phyloP scores from a whole-genome alignment of 1,140 invertebrate genomes.

The Heterodera schachtii region DNA sequence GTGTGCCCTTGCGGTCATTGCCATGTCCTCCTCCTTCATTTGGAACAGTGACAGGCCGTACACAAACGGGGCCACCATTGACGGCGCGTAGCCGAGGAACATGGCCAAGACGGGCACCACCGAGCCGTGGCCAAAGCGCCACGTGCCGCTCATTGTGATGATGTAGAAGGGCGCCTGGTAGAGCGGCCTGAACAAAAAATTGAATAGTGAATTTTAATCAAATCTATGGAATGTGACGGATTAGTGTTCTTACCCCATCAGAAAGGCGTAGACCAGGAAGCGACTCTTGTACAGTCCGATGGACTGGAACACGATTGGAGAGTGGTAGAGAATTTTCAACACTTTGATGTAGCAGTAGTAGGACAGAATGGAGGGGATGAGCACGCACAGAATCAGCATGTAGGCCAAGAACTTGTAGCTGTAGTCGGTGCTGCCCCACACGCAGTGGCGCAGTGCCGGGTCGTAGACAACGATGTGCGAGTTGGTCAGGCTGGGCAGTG shows the following conservation, averaged over 20 bases:
- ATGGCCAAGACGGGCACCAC: slow-evolving; percentile 53
- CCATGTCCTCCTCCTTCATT: slow-evolving; percentile 66
- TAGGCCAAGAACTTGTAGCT: slow-evolving; percentile 65
- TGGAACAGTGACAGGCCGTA: slow-evolving; percentile 61
- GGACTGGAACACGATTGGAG: slow-evolving; percentile 63
- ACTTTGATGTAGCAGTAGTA: slow-evolving; percentile 65
- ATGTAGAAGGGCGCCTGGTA: slow-evolving; percentile 63
- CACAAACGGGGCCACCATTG: slow-evolving; percentile 58
- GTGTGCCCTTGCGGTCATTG: slow-evolving; percentile 61
- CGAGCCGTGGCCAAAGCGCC: slow-evolving; percentile 33
- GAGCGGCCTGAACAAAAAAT: slow-evolving; percentile 55
- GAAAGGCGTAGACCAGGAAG: slow-evolving; percentile 62
- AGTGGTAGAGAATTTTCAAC: slow-evolving; percentile 62
- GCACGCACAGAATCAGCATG: slow-evolving; percentile 60
- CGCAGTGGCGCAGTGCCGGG: slow-evolving; percentile 48
- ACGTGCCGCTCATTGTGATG: slow-evolving; percentile 52
- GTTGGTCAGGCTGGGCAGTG: slow-evolving; percentile 63
- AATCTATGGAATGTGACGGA: too few species aligned
- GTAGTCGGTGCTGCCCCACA: slow-evolving; percentile 59
- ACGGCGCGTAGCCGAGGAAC: slow-evolving; percentile 58
- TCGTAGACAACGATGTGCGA: slow-evolving; percentile 64
- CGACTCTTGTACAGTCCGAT: slow-evolving; percentile 64
- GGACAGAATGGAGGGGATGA: slow-evolving; percentile 57
- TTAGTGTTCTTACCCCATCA: slow-evolving; percentile 51
- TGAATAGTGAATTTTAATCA: too few species aligned